Percentiles rank a stretch among this genome's conserved stretches.
Evolutionary conservation across 2,888 invertebrate genomes (phyloP).

Genomic region (Diogma glabrata): DNA sequence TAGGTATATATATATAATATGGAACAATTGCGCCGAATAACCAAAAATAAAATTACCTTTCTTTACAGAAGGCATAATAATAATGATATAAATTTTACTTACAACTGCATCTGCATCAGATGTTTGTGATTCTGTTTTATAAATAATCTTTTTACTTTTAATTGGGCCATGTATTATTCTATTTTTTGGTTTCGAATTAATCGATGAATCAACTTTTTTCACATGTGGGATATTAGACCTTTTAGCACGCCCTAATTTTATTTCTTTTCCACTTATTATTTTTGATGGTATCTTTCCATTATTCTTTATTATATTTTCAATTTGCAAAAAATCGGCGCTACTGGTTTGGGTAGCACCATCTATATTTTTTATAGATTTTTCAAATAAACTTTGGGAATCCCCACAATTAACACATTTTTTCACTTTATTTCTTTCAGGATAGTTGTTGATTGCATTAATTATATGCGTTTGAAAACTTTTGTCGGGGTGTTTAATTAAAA

Average conservation of each 20-base stretch:
- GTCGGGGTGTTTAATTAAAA: too few relatives aligned
- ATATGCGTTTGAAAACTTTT: background rate
- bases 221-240: constrained; percentile 1
- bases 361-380: background rate
- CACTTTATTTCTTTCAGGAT: background rate
- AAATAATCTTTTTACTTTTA: too few relatives aligned
- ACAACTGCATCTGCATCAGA: too few relatives aligned
- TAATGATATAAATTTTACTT: too few relatives aligned
- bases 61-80: too few relatives aligned
- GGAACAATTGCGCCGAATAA: too few relatives aligned
- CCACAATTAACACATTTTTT: background rate
- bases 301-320: background rate
- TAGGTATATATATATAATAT: too few relatives aligned
- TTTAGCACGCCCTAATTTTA: constrained; percentile 7
- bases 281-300: background rate
- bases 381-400: constrained; percentile 3
- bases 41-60: too few relatives aligned
- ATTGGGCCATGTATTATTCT: too few relatives aligned
- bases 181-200: too few relatives aligned
- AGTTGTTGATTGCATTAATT: too few relatives aligned
- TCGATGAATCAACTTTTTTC: background rate
- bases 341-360: constrained; percentile 3
- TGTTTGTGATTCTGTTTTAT: too few relatives aligned
- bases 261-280: constrained; percentile 5
- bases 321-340: background rate